Evolutionary conservation across 2,888 invertebrate genomes (phyloP), one percentile per base, ranked within the genome.

Genomic region (Ornithoptera priamus): DNA sequence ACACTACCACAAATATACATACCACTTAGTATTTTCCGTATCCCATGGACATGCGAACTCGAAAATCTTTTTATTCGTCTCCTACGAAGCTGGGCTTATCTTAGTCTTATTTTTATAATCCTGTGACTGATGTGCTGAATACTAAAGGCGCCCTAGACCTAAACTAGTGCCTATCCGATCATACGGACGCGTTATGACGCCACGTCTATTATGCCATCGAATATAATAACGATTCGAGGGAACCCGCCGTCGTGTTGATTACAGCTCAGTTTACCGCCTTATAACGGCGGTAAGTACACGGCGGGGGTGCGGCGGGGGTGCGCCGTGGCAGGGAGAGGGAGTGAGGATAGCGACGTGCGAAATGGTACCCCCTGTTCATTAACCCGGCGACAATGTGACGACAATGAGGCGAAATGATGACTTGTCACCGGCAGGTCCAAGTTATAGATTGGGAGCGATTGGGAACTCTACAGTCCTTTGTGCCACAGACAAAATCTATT

Each of bases 331-430:
- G 46, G 15, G 17, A 1, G 46, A 15, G 46, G 46, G 46, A 12
- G 46, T 12, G 46, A 15, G 46, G 46, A 46, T 67, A 65, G 71
- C 60, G 70, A 71, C 72, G 72, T 72, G 75, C 75, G 72, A 77
- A 79, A 82, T 77, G 77, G 79, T 78, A 81, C 80, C 82, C 46
- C 81, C 80, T 82, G 82, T 86, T 87, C 87, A 87, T 89, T 88
- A 88, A 85, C 81, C 76, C 80, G 78, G 78, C 80, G 81, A 84
- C 84, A 80, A 80, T 80, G 82, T 81, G 81, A 82, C 83, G 81
- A 81, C 83, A 79, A 81, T 81, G 82, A 82, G 81, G 81, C 80
- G 80, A 81, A 85, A 83, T 85, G 83, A 82, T 85, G 82, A 82
- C 82, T 80, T 79, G 82, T 80, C 80, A 80, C 74, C 71, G 56